These are phyloP conservation scores for Sylvietta virens DNA, from an alignment of 2,113 vertebrate genomes.

Conservation along the genomic window DNA sequence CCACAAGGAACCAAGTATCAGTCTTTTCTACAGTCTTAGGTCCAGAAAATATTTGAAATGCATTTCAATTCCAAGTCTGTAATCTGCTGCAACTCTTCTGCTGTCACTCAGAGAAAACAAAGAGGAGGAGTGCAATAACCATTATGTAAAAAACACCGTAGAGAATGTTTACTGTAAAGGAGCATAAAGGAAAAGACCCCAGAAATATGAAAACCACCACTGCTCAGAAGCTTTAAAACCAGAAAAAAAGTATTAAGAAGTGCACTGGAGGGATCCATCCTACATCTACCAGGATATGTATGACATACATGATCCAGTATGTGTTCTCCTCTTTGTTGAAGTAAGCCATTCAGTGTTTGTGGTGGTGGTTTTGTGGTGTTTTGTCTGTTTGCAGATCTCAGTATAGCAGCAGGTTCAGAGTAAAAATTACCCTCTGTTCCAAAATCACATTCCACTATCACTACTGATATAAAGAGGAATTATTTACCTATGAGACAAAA, in stretches of 20 bases:
- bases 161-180: neutral
- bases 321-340: neutral
- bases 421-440: neutral
- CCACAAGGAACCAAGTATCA: neutral
- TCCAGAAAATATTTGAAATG: neutral
- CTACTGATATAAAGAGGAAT: neutral
- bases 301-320: neutral
- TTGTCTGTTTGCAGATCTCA: neutral
- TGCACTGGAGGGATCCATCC: neutral
- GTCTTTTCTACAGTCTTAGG: neutral
- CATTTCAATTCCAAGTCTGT: neutral
- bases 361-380: neutral
- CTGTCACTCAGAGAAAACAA: neutral
- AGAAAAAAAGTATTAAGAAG: neutral
- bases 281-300: neutral
- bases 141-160: neutral
- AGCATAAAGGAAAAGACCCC: neutral
- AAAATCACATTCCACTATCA: neutral
- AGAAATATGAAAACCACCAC: neutral
- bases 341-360: neutral
- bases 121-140: neutral
- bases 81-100: neutral
- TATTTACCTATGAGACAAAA: neutral
- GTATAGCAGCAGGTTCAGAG: neutral
- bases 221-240: neutral